Conservation (phyloP, 1,140 invertebrate species). For the Oscheius sp. region DNA sequence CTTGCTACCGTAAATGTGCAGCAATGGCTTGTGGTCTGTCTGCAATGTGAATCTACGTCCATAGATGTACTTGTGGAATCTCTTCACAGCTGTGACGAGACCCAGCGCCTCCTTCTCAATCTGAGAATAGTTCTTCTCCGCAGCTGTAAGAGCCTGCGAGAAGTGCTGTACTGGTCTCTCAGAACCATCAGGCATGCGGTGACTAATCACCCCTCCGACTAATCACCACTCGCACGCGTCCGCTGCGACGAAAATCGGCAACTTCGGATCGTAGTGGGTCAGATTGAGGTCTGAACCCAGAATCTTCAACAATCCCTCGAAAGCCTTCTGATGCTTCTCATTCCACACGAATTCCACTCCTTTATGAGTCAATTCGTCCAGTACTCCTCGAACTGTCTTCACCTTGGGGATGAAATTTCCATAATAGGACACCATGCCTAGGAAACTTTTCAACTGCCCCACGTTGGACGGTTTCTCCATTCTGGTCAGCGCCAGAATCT, state of each 20-base stretch:
- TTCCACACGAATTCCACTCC: conserved; percentile 45
- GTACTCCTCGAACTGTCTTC: conserved; percentile 57
- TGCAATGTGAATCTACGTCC: conserved; percentile 62
- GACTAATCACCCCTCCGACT: conserved; percentile 64
- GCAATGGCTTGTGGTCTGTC: conserved; percentile 65
- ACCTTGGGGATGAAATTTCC: conserved; percentile 62
- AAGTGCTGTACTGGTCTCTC: too few relatives aligned
- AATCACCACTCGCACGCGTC: conserved; percentile 65
- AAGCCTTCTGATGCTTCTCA: too few relatives aligned
- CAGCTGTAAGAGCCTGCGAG: too few relatives aligned
- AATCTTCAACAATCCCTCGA: conserved; percentile 26
- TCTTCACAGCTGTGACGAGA: conserved; percentile 62
- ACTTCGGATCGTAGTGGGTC: conserved; percentile 61
- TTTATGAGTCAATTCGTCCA: conserved; percentile 58
- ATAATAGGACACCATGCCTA: conserved; percentile 63
- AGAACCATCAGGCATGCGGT: conserved; percentile 56
- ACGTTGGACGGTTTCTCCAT: conserved; percentile 59
- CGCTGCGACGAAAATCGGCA: conserved; percentile 61
- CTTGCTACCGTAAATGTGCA: conserved; percentile 59
- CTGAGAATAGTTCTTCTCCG: too few relatives aligned
- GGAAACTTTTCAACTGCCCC: conserved; percentile 59
- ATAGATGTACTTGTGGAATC: conserved; percentile 63
- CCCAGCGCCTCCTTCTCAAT: conserved; percentile 65
- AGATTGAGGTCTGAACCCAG: too few relatives aligned
- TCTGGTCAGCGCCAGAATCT: conserved; percentile 62